Conservation (phyloP, 1,140 invertebrate genomes). For the Geopemphigus sp. region DNA sequence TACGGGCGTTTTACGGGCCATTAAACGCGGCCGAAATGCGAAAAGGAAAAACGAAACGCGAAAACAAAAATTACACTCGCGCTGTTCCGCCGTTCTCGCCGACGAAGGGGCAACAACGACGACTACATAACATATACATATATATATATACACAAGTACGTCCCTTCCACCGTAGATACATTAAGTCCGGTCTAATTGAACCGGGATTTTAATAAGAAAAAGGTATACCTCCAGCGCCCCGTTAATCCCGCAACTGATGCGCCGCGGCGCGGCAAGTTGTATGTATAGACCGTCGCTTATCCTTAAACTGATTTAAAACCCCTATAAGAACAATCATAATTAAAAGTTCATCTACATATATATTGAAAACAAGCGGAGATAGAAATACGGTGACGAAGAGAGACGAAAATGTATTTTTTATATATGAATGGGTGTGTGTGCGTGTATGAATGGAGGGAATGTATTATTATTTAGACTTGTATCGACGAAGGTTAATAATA, state of each 20-base stretch:
- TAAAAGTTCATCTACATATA: conserved; percentile 39
- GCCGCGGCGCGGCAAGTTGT: neutral
- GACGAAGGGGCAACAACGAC: neutral
- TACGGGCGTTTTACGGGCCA: conserved; percentile 27
- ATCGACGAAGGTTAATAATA: no score
- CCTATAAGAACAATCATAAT: conserved; percentile 36
- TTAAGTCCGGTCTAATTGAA: conserved; percentile 42
- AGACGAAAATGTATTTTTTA: neutral
- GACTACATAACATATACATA: no score
- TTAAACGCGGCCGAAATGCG: conserved; percentile 15
- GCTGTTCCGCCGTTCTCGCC: neutral
- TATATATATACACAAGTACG: neutral
- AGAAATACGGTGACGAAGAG: neutral
- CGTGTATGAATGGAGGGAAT: no score
- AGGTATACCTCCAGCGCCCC: neutral
- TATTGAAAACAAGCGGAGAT: neutral
- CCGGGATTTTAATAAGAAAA: conserved; percentile 41
- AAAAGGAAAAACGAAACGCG: neutral
- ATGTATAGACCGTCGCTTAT: neutral
- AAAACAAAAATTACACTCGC: neutral
- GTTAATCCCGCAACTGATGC: neutral
- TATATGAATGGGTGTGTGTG: no score
- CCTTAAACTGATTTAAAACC: conserved; percentile 4
- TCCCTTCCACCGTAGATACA: neutral
- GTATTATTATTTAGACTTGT: neutral